Conservation (phyloP, 2,113 vertebrate genomes). For the Microcebus ravelobensis region DNA sequence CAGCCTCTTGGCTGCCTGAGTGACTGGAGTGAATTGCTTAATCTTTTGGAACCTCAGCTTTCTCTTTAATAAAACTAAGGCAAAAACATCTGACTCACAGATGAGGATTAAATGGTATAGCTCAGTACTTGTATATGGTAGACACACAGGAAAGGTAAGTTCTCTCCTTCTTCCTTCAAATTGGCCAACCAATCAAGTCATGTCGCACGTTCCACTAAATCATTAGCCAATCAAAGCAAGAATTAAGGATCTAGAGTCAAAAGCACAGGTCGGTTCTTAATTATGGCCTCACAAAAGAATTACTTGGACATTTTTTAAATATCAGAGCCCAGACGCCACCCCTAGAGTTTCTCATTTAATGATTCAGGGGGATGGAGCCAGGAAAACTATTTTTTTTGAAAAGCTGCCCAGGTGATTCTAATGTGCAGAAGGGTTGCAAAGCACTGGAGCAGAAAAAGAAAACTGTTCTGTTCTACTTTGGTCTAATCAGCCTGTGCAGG, state of each 20-base stretch:
- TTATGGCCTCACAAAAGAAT: neutral
- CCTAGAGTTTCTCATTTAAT: neutral
- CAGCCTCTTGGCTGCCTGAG: neutral
- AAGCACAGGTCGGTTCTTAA: neutral
- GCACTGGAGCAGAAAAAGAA: neutral
- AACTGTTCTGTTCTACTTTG: neutral
- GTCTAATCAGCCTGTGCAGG: neutral
- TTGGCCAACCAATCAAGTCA: neutral
- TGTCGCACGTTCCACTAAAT: fast-evolving
- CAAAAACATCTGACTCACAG: neutral
- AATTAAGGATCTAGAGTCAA: neutral
- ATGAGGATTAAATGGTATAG: neutral
- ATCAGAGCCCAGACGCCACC: neutral
- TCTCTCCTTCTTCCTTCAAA: neutral
- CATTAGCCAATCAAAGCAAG: neutral
- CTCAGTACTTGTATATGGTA: neutral
- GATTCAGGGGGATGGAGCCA: neutral
- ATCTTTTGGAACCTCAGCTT: neutral
- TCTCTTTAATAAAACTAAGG: neutral
- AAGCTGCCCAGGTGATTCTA: neutral
- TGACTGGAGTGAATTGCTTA: neutral
- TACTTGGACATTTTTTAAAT: neutral
- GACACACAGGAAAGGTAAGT: neutral
- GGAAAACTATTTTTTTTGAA: neutral
- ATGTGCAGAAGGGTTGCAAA: neutral